Conservation (phyloP, 2,797 vertebrate genomes). For the Potorous gilbertii region DNA sequence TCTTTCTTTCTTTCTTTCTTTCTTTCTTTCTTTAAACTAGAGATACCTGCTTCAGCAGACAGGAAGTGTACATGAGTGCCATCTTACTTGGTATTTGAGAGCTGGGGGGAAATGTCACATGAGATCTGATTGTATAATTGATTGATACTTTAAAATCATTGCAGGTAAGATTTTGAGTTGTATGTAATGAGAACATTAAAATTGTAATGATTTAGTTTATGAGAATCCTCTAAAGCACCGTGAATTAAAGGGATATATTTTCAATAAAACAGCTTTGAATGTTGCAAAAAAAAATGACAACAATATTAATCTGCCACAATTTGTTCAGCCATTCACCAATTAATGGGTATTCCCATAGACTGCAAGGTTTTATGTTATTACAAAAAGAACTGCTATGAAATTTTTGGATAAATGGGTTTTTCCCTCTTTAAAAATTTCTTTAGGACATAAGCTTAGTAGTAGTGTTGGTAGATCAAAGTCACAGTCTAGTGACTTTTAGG, state of each 20-base stretch:
- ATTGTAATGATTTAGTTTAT: background rate
- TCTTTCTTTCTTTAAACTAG: background rate
- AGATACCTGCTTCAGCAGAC: slow-evolving; percentile 2
- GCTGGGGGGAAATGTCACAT: background rate
- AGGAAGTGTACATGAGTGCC: background rate
- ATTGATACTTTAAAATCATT: background rate
- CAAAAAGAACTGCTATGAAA: background rate
- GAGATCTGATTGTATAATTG: background rate
- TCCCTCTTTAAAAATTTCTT: background rate
- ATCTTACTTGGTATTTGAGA: background rate
- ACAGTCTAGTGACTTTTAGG: background rate
- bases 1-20: background rate
- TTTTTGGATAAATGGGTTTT: background rate
- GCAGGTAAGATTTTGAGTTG: slow-evolving; percentile 14
- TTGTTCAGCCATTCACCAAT: background rate
- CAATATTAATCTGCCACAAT: background rate
- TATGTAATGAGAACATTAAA: slow-evolving; percentile 26
- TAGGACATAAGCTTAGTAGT: background rate
- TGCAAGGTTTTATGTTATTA: background rate
- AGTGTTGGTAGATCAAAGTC: background rate
- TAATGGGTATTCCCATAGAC: background rate
- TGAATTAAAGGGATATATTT: background rate
- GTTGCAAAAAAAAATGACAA: background rate
- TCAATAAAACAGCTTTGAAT: slow-evolving; percentile 26
- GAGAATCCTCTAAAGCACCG: background rate